phyloP scores from a whole-genome alignment of 2,113 vertebrate genomes.

The Dissostichus mawsoni region DNA sequence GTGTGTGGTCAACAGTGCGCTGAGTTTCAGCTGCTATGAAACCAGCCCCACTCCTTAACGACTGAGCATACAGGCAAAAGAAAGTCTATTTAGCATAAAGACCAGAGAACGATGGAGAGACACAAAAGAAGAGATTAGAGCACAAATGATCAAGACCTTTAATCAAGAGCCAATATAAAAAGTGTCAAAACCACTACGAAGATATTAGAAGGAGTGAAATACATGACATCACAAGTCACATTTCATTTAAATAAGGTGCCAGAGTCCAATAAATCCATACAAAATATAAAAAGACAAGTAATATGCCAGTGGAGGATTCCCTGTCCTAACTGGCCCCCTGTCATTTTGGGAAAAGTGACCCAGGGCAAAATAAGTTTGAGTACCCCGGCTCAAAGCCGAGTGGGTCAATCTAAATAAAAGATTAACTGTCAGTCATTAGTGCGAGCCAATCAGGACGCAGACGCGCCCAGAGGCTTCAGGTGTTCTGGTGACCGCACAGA shows the following conservation, averaged over 20 bases:
- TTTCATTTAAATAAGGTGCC: no score
- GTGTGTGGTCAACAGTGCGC: conserved; percentile 58
- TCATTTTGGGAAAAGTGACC: no score
- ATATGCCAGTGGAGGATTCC: no score
- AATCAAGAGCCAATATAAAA: conserved; percentile 6
- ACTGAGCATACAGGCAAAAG: conserved; percentile 63
- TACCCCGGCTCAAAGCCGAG: background rate
- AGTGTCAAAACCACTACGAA: background rate
- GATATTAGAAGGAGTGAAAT: background rate
- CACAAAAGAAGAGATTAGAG: conserved; percentile 21
- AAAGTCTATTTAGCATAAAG: conserved; percentile 58
- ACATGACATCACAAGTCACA: no score
- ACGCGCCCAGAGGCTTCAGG: conserved; percentile 4
- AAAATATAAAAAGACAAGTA: no score
- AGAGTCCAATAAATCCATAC: no score
- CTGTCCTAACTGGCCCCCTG: no score
- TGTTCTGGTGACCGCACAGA: conserved; percentile 62
- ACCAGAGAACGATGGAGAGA: conserved; percentile 14
- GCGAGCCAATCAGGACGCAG: conserved; percentile 41
- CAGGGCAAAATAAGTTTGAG: no score
- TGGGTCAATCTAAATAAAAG: conserved; percentile 59
- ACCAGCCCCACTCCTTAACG: conserved; percentile 52
- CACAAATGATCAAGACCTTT: background rate
- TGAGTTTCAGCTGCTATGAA: conserved; percentile 72
- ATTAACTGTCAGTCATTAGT: conserved; percentile 65